phyloP scores from a whole-genome alignment of 2,888 invertebrate genomes.

The Tiliacea aurago region DNA sequence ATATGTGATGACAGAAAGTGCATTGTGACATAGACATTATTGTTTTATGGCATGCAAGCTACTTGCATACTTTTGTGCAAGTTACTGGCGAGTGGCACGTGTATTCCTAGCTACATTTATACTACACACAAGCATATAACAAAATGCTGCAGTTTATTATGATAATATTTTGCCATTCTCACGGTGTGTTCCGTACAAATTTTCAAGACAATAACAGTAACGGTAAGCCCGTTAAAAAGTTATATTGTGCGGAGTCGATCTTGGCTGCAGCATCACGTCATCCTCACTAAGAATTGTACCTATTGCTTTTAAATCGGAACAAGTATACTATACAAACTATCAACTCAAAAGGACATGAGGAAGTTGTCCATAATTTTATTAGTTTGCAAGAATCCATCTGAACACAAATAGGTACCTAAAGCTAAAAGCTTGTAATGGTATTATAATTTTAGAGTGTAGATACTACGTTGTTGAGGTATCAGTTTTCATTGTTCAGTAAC shows the following conservation, averaged over 20 bases:
- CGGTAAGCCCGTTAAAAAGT: not conserved
- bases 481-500: constrained; percentile 36
- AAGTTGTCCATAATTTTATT: not conserved
- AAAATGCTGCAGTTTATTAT: not conserved
- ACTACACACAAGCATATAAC: not conserved
- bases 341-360: not conserved
- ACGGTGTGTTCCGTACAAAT: not conserved
- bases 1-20: too few species aligned
- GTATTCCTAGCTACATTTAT: not conserved
- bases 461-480: constrained; percentile 29
- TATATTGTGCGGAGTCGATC: not conserved
- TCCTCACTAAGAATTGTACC: not conserved
- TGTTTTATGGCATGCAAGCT: not conserved
- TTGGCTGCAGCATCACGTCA: not conserved
- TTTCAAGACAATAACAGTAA: not conserved
- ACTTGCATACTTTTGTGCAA: not conserved
- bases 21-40: too few species aligned
- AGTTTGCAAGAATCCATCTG: constrained; percentile 4
- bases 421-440: constrained; percentile 8
- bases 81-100: not conserved
- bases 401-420: not conserved
- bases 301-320: not conserved
- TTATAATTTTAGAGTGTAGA: too few species aligned
- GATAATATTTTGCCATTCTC: not conserved
- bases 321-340: not conserved